These are phyloP conservation scores for Drosophila kuntzei DNA, from an alignment of 2,888 invertebrate genomes.

Conservation along the genomic window DNA sequence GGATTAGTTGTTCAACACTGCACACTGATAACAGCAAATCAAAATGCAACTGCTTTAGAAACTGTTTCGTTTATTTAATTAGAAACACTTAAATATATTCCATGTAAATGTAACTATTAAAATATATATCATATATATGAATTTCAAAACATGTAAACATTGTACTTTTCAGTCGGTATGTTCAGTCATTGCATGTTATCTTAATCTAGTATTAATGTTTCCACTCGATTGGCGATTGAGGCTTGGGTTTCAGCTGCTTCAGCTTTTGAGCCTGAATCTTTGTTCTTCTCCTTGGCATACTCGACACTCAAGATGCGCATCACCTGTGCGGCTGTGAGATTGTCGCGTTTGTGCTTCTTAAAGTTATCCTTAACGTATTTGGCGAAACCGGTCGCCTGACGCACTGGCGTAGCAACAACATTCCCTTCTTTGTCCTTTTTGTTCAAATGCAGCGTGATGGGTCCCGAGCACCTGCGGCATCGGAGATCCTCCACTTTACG, in stretches of 20 bases:
- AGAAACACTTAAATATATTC: not conserved
- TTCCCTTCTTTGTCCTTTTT: slow-evolving; percentile 84
- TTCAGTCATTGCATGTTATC: slow-evolving; percentile 1
- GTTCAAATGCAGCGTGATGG: slow-evolving; percentile 82
- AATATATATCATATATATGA: not conserved
- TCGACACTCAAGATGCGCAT: slow-evolving; percentile 84
- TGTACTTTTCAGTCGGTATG: slow-evolving; percentile 10
- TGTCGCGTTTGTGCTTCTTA: slow-evolving; percentile 76
- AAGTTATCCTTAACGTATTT: slow-evolving; percentile 85
- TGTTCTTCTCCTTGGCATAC: slow-evolving; percentile 72
- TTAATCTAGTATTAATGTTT: slow-evolving; percentile 29
- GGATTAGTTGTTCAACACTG: slow-evolving; percentile 13
- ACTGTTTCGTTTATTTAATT: not conserved
- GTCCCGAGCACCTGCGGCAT: slow-evolving; percentile 82
- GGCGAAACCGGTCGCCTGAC: slow-evolving; percentile 83
- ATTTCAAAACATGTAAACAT: not conserved
- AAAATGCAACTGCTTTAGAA: slow-evolving; percentile 1
- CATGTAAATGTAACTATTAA: slow-evolving; percentile 1
- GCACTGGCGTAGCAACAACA: slow-evolving; percentile 78
- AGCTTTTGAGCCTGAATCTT: not conserved
- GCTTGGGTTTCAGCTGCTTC: slow-evolving; percentile 2
- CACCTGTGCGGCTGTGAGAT: slow-evolving; percentile 82
- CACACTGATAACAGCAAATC: not conserved
- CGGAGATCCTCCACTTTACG: slow-evolving; percentile 84
- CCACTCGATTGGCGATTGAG: slow-evolving; percentile 31